Percentiles rank a stretch among this genome's conserved stretches.
These are phyloP conservation scores for Haplochromis vanheusdeni DNA, from an alignment of 2,113 vertebrate genomes.

Conservation along the genomic window DNA sequence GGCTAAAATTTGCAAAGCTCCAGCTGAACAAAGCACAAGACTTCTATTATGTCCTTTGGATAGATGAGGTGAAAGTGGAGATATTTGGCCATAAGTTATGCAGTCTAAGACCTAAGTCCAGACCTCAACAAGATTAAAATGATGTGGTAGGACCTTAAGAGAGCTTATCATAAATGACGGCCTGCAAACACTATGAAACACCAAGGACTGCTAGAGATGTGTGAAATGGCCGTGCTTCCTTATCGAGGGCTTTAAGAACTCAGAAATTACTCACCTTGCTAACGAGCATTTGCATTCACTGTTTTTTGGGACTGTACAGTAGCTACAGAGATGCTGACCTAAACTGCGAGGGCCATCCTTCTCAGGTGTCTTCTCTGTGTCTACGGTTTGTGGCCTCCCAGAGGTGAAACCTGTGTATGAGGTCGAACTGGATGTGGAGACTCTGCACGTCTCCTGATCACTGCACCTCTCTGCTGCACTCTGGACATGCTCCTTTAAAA, in stretches of 20 bases:
- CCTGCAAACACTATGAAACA: background rate
- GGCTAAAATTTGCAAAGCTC: background rate
- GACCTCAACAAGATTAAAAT: background rate
- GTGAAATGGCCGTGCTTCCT: background rate
- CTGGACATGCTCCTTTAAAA: constrained; percentile 73
- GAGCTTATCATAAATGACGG: background rate
- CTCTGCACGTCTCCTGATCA: constrained; percentile 18
- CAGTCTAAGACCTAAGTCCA: background rate
- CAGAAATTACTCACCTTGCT: background rate
- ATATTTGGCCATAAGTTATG: background rate
- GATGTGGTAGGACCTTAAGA: background rate
- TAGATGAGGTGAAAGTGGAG: background rate
- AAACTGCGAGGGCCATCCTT: constrained; percentile 36
- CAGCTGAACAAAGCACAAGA: background rate
- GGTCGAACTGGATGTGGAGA: background rate
- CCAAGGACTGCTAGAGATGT: background rate
- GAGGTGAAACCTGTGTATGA: constrained; percentile 29
- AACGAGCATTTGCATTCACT: background rate
- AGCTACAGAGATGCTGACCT: constrained; percentile 57
- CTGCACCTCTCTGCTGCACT: constrained; percentile 31
- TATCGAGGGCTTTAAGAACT: background rate
- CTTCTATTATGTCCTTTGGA: background rate
- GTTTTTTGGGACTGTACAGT: background rate
- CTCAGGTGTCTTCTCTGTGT: background rate
- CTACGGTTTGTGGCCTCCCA: constrained; percentile 56